phyloP scores from a whole-genome alignment of 2,888 invertebrate genomes.

The Trachelus stipa region DNA sequence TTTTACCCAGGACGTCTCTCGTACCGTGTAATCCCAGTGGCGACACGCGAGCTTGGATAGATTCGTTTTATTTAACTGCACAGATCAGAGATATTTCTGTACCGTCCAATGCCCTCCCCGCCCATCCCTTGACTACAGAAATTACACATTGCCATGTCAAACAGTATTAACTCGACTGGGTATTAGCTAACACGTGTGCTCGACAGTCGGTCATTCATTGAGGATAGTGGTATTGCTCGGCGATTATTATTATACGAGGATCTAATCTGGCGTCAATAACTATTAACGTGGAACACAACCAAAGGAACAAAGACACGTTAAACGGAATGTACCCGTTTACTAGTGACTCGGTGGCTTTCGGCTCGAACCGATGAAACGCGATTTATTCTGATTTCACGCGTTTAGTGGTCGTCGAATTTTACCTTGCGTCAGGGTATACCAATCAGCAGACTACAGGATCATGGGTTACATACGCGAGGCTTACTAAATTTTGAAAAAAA shows the following conservation, averaged over 20 bases:
- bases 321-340: not conserved
- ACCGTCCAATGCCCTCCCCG: not conserved
- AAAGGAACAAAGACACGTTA: not conserved
- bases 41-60: not conserved
- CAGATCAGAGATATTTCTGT: not conserved
- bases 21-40: not conserved
- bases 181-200: not conserved
- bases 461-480: not conserved
- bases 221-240: not conserved
- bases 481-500: not conserved
- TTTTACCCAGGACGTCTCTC: not conserved
- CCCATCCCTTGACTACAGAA: not conserved
- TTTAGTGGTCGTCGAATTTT: not conserved
- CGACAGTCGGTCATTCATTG: not conserved
- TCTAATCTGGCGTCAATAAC: not conserved
- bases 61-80: not conserved
- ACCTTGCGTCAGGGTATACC: not conserved
- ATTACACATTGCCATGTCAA: not conserved
- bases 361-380: not conserved
- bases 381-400: not conserved
- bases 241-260: not conserved
- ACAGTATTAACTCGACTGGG: not conserved
- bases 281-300: not conserved
- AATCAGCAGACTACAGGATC: not conserved
- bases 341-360: not conserved